phyloP scores from a whole-genome alignment of 2,888 invertebrate genomes.

The Lathronympha strigana region DNA sequence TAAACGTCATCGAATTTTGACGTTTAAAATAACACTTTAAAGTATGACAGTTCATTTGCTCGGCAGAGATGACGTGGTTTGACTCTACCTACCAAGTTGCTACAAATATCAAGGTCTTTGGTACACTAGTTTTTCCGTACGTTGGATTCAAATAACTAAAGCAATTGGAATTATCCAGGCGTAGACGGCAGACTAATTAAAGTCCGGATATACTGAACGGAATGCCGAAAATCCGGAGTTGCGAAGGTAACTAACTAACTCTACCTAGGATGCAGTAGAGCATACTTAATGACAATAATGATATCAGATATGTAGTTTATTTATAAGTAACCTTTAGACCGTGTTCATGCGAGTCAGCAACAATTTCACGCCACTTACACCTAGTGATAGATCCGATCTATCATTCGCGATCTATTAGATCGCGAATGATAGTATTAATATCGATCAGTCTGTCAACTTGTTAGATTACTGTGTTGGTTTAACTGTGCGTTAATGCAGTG shows the following conservation, averaged over 20 bases:
- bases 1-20: no score
- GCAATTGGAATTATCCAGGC: background rate
- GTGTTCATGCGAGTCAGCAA: background rate
- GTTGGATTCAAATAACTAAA: background rate
- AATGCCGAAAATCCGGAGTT: background rate
- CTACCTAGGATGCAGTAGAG: background rate
- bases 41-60: no score
- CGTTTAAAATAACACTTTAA: no score
- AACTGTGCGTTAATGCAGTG: conserved; percentile 1
- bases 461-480: conserved; percentile 7
- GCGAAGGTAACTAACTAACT: background rate
- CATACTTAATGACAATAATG: background rate
- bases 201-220: conserved; percentile 4
- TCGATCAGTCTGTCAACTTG: conserved; percentile 28
- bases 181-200: background rate
- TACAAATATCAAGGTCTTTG: background rate
- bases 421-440: conserved; percentile 20
- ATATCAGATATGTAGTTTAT: background rate
- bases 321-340: conserved; percentile 13
- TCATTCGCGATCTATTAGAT: no score
- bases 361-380: conserved; percentile 25
- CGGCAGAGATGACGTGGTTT: no score
- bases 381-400: conserved; percentile 18
- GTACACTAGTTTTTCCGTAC: background rate
- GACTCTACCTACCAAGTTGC: background rate